Evolutionary conservation across 2,797 vertebrate genomes (phyloP), one percentile per base, ranked within the genome.

Genomic region (Podargus strigoides): DNA sequence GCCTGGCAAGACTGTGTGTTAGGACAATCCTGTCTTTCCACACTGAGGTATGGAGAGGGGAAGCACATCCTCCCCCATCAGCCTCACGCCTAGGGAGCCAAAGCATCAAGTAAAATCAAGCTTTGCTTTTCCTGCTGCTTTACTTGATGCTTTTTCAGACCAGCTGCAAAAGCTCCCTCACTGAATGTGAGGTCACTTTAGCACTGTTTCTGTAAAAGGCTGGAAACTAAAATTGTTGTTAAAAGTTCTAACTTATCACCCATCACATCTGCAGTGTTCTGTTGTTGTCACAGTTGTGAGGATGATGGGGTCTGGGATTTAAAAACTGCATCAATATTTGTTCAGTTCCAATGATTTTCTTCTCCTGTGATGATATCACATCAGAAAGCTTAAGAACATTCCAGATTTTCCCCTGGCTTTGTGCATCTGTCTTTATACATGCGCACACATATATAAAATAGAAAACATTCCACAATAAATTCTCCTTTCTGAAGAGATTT

Each of bases 41-140:
- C 24, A 9, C 41, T 5, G 46, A 47, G 55, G 21, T 23, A 30
- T 12, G 21, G 42, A 60, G 76, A 58, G 22, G 13, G 67, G 53
- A n/a, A 50, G 12, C n/a, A 70, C 16, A 21, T 81, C 78, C 74
- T 20, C 18, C 34, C 44, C 30, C 53, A 32, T 19, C 36, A 21
- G 39, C 66, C 0, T 2, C 80, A 88, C 85, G 87, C 77, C 70
- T 77, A 34, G n/a, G 42, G 41, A 90, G 62, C 64, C 37, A 93
- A 73, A 76, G 49, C 50, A 79, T 16, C 90, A 63, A 79, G 27
- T 21, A 69, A 86, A 95, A 60, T n/a, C 37, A 55, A 78, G 88
- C 30, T 90, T 93, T 92, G 81, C 39, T 92, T 93, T 72, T 14
- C 89, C 89, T 81, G 86, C 58, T 68, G 80, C 52, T 95, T 90